A percentile compares a stretch with the other conserved stretches of the same genome.
Conservation (phyloP, 2,113 vertebrate species). For the Panthera tigris region DNA sequence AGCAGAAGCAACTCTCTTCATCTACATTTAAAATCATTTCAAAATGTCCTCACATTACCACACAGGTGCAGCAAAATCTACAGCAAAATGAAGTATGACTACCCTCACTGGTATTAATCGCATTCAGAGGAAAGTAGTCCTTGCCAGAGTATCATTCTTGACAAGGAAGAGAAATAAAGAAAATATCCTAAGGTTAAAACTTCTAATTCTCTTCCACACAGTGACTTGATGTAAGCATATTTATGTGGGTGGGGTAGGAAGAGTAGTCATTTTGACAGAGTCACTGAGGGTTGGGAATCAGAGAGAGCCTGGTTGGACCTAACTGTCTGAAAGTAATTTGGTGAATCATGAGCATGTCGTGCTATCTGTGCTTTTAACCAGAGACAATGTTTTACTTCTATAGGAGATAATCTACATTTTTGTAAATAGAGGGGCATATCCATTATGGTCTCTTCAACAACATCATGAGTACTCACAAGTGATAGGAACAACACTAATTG, state of each 20-base stretch:
- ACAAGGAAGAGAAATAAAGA: not conserved
- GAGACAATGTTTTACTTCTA: not conserved
- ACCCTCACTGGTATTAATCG: not conserved
- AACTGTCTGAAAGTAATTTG: not conserved
- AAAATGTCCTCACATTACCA: not conserved
- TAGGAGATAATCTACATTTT: not conserved
- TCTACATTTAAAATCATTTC: not conserved
- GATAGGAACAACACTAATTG: not conserved
- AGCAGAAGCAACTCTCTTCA: not conserved
- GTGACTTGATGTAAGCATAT: not conserved
- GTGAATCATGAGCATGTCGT: not conserved
- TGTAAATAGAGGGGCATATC: not conserved
- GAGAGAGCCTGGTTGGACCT: not conserved
- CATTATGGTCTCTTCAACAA: not conserved
- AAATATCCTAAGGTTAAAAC: not conserved
- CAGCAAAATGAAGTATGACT: not conserved
- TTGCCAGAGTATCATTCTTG: not conserved
- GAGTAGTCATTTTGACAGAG: not conserved
- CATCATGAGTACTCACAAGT: not conserved
- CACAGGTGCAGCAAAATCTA: not conserved
- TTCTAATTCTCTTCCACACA: not conserved
- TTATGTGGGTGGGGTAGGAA: accelerated
- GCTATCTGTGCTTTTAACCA: not conserved
- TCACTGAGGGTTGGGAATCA: not conserved
- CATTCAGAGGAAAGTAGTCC: not conserved